Conservation (phyloP, 2,797 vertebrate genomes). For the Melanotaenia trifasciata region DNA sequence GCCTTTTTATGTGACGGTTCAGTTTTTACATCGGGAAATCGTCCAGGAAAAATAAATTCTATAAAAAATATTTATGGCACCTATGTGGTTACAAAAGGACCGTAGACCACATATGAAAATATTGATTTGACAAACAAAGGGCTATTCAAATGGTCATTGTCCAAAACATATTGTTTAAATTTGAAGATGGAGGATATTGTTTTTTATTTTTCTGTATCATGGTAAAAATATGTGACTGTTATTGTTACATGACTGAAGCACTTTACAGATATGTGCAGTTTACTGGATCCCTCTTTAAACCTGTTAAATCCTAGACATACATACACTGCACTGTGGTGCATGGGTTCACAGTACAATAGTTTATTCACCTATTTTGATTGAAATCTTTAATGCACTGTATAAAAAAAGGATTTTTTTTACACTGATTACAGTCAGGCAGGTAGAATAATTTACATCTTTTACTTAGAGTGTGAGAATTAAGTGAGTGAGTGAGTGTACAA, state of each 20-base stretch:
- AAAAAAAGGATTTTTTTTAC: conserved; percentile 17
- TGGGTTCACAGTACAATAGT: not conserved
- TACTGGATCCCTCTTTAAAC: conserved; percentile 10
- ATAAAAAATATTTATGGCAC: conserved; percentile 52
- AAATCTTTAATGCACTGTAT: conserved; percentile 3
- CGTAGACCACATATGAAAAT: conserved; percentile 66
- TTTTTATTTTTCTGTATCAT: conserved; percentile 27
- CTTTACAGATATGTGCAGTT: conserved; percentile 53
- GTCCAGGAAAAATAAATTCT: conserved; percentile 39
- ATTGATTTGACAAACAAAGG: conserved; percentile 72
- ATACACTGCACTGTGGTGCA: not conserved
- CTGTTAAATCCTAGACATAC: conserved; percentile 21
- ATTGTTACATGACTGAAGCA: conserved; percentile 41
- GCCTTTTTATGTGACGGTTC: conserved; percentile 37
- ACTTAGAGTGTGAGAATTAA: conserved; percentile 35
- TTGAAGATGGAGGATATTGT: conserved; percentile 42
- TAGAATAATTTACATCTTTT: conserved; percentile 37
- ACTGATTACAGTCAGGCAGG: conserved; percentile 6
- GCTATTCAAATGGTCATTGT: conserved; percentile 64
- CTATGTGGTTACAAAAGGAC: conserved; percentile 44
- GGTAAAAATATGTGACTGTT: conserved; percentile 20
- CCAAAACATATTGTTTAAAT: conserved; percentile 63
- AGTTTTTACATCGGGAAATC: conserved; percentile 18
- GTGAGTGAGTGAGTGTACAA: conserved; percentile 25
- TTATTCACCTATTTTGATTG: not conserved